Evolutionary conservation across 2,888 invertebrate genomes (phyloP), one percentile per base, ranked within the genome.

Genomic region (Torymus aiolomorphi): DNA sequence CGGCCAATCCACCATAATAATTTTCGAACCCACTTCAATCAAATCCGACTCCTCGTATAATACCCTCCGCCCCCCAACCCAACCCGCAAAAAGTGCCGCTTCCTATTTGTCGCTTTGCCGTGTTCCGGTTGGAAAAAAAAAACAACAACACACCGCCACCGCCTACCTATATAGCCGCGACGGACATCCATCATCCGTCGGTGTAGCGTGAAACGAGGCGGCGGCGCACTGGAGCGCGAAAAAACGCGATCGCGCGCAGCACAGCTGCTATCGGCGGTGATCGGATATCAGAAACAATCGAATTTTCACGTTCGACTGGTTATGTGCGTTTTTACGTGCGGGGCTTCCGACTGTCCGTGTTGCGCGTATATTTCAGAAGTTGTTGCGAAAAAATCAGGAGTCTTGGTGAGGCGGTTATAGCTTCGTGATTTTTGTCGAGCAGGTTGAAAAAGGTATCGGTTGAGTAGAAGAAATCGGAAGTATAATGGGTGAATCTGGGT

Each of bases 181-280:
- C 31, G 20, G 18, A 31, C 31, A 71, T 71, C 59, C 51, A 71
- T 59, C 49, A 31, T 42, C 56, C 42, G 49, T 59, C 70, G 18
- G 8, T 59, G 59, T 71, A 71, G 18, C 70, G 70, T 59, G 57
- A 57, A 71, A 42, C 70, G n/a, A 49, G 24, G 42, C 14, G 51
- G 18, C 16, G n/a, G 12, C 52, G 20, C 61, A 20, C 12, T 16
- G 12, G 57, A 20, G 14, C 61, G n/a, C 42, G 61, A 72, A 59
- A 70, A 59, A 57, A 18, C 11, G n/a, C 3, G 12, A 67, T 24
- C 52, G 52, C 67, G 51, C 16, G 24, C 65, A 31, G 31, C 31
- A 20, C 31, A 20, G 20, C 20, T 20, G 20, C 20, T 49, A 12
- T 2, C 12, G 8, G 1, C 5, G 16, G 4, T 31, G 24, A 56